Evolutionary conservation across 2,113 vertebrate genomes (phyloP), one percentile per base, ranked within the genome.

Genomic region (Parus major): DNA sequence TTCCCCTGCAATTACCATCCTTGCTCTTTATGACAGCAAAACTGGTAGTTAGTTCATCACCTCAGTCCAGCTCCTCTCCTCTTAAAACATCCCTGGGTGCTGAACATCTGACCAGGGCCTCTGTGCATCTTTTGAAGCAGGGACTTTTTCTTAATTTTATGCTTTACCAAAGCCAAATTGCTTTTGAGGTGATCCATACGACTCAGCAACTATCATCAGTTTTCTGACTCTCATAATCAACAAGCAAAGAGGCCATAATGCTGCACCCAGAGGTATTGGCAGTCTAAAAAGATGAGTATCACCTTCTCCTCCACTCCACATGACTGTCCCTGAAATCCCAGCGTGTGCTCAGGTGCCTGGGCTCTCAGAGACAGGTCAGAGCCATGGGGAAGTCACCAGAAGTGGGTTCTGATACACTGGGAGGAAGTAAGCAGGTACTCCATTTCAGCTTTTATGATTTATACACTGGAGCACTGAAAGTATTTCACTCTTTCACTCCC

Each of bases 271-370:
- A 49, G 7, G 4, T 65, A 20, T 0, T 22, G 15, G 41, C 22
- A 39, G 15, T 28, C 41, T 35, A 16, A 47, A 65, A 84, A 27
- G 11, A 24, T 21, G 39, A 84, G 17, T 3, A 33, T 42, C 47
- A 57, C 16, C 49, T 59, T 52, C 7, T 63, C 11, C 12, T 73
- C 31, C 3, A 3, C 20, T 77, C 28, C 20, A 5, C 2, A 1
- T 59, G 24, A 22, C 20, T 25, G 9, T 36, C 33, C 12, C 29
- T 55, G 60, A 13, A 33, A 55, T 4, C 50, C 36, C 25, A 36
- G 39, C 0, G 0, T 35, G 42, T 35, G 31, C 56, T 82, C 0
- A 0, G 19, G 22, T 0, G 1, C 56, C 39, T 0, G 2, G 12
- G 25, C 39, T 72, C 15, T 52, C 49, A 36, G 39, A 33, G 0